These are phyloP conservation scores for Perizoma affinitatum DNA, from an alignment of 2,888 invertebrate species.

Conservation along the genomic window DNA sequence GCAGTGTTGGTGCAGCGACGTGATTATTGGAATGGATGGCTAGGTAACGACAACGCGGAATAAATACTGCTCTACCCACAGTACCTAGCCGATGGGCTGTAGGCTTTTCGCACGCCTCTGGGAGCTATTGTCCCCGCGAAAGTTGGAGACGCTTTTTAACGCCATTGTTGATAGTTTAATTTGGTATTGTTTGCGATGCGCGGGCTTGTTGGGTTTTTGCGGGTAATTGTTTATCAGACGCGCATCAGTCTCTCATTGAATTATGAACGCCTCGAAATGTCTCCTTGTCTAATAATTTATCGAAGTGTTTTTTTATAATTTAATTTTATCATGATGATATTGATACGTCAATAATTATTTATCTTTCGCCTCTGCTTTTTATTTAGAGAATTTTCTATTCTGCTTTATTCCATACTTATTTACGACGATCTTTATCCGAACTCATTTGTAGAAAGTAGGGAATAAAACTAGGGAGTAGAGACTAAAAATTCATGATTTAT, in stretches of 20 bases:
- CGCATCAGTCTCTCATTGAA: constrained; percentile 2
- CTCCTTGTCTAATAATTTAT: no score
- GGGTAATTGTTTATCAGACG: constrained; percentile 8
- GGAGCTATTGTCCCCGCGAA: constrained; percentile 44
- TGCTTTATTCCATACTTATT: no score
- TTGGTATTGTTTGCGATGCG: constrained; percentile 32
- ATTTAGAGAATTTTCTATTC: no score
- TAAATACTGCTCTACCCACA: constrained; percentile 13
- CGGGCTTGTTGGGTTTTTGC: constrained; percentile 25
- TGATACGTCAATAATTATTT: no score
- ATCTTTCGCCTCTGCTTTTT: no score
- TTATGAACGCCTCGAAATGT: neutral
- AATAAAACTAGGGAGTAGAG: no score
- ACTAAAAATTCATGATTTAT: no score
- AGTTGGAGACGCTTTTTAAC: constrained; percentile 40
- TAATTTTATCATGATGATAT: no score
- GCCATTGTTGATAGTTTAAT: constrained; percentile 33
- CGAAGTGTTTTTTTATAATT: no score
- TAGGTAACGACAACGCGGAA: constrained; percentile 52
- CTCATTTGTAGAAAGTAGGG: no score
- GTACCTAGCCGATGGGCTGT: neutral
- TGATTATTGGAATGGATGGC: constrained; percentile 69
- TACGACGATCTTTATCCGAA: no score
- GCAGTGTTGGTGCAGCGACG: constrained; percentile 54
- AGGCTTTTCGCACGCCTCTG: constrained; percentile 36